A percentile compares a stretch with the other conserved stretches of the same genome.
Conservation (phyloP, 2,797 vertebrate genomes). For the Silurus aristotelis region DNA sequence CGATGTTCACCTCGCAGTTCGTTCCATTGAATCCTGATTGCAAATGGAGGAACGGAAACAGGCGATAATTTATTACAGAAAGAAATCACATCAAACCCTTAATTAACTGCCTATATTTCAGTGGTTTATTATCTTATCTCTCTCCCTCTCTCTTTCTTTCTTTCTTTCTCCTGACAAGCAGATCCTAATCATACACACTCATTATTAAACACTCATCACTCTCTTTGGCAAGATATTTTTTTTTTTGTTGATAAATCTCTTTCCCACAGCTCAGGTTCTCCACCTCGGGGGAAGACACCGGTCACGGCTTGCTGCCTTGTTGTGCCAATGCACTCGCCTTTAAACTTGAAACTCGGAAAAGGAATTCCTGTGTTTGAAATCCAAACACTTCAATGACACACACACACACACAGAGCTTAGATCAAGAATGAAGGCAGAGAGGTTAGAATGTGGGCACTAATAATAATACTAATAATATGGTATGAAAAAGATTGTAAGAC, state of each 20-base stretch:
- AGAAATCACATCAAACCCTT: background rate
- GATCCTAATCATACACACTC: background rate
- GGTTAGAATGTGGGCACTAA: background rate
- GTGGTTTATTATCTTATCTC: background rate
- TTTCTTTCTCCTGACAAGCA: background rate
- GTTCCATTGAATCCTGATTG: slow-evolving; percentile 86
- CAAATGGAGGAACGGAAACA: background rate
- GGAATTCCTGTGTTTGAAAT: slow-evolving; percentile 35
- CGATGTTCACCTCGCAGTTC: slow-evolving; percentile 88
- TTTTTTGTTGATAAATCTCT: background rate
- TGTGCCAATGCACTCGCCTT: slow-evolving; percentile 35
- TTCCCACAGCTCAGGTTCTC: slow-evolving; percentile 49
- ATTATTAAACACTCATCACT: slow-evolving; percentile 41
- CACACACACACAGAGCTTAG: background rate
- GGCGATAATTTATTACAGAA: background rate
- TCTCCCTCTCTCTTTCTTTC: background rate
- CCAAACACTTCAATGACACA: slow-evolving; percentile 32
- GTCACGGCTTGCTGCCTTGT: slow-evolving; percentile 40
- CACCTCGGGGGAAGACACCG: slow-evolving; percentile 41
- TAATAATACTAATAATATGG: background rate
- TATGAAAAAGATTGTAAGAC: too few relatives aligned
- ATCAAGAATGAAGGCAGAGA: slow-evolving; percentile 11
- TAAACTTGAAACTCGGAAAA: slow-evolving; percentile 33
- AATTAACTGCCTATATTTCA: background rate
- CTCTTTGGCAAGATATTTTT: background rate